Base-by-base conservation (phyloP, 2,113 vertebrate species). In the Corapipo altera region DNA sequence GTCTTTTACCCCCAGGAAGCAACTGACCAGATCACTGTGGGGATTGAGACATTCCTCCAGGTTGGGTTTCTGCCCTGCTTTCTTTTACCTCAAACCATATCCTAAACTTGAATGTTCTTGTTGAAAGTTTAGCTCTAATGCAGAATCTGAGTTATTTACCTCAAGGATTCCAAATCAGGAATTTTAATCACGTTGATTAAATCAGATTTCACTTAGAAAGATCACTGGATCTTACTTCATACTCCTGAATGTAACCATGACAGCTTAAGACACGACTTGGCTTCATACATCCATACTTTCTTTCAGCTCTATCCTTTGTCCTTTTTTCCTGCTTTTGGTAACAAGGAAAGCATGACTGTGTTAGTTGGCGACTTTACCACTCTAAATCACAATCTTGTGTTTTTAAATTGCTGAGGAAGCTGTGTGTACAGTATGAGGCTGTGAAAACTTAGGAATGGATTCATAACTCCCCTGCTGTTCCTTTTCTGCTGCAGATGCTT, bases 41-140 rank as follows among this genome's bases (percentile, higher is more conserved):
- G 44, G 57, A 85, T 37, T 0, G 44, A 75, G 65, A 61, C 52
- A 23, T 92, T 95, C 61, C 87, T 83, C 52, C 44, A 69, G 57
- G 73, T 76, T 78, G 79, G 20, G 35, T 67, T 95, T 77, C 65
- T 78, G 72, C 39, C 30, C 83, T 62, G 48, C 39, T 91, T 79
- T 54, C 41, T 93, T 73, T 91, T 74, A 71, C 65, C 52, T 87
- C 84, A 92, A 92, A 77, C 65, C 9, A 32, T 88, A 94, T 95
- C 85, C 81, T 89, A n/a, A 93, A 80, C 57, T 62, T 66, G 88
- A 84, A 85, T 15, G 3, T 73, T 91, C 77, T 87, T 91, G 64
- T 81, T 76, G 72, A 30, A 87, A 81, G 16, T 65, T 91, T 84
- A 61, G 19, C 37, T 84, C 23, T 79, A 35, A 72, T 43, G 20